phyloP scores from a whole-genome alignment of 2,113 vertebrate species.

The Larimichthys crocea region DNA sequence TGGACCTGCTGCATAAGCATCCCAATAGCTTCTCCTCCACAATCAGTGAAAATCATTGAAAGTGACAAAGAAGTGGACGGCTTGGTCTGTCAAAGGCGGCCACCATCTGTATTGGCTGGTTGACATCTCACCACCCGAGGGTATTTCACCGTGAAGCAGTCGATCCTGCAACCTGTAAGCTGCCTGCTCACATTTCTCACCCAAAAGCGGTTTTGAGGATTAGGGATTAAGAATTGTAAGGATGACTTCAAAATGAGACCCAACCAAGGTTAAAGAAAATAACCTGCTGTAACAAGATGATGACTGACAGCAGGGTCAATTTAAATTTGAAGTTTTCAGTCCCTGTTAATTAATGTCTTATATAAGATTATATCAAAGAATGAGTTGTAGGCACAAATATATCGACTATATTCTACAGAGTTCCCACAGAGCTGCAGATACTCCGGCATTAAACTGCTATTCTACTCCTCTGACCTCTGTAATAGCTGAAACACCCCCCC shows the following conservation, averaged over 20 bases:
- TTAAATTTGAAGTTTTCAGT: not conserved
- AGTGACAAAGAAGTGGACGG: slow-evolving; percentile 20
- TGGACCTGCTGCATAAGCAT: slow-evolving; percentile 29
- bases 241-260: slow-evolving; percentile 29
- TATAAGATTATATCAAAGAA: slow-evolving; percentile 1
- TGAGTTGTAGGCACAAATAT: slow-evolving; percentile 4
- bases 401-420: slow-evolving; percentile 7
- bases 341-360: slow-evolving; percentile 1
- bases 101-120: slow-evolving; percentile 15
- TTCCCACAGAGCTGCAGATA: not conserved
- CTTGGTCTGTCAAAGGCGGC: not conserved
- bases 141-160: slow-evolving; percentile 38
- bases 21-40: slow-evolving; percentile 1
- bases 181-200: slow-evolving; percentile 45
- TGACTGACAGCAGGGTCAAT: slow-evolving; percentile 18
- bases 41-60: slow-evolving; percentile 46
- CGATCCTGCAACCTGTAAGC: slow-evolving; percentile 25
- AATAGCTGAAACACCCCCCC: slow-evolving; percentile 20
- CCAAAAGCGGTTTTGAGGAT: slow-evolving; percentile 39
- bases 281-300: slow-evolving; percentile 17
- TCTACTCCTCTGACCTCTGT: slow-evolving; percentile 34
- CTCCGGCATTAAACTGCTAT: slow-evolving; percentile 12
- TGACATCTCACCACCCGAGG: slow-evolving; percentile 37
- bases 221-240: slow-evolving; percentile 43
- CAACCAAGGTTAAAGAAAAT: not conserved